These are phyloP conservation scores for Drosophila kohkoa DNA, from an alignment of 1,140 invertebrate genomes.

Conservation along the genomic window DNA sequence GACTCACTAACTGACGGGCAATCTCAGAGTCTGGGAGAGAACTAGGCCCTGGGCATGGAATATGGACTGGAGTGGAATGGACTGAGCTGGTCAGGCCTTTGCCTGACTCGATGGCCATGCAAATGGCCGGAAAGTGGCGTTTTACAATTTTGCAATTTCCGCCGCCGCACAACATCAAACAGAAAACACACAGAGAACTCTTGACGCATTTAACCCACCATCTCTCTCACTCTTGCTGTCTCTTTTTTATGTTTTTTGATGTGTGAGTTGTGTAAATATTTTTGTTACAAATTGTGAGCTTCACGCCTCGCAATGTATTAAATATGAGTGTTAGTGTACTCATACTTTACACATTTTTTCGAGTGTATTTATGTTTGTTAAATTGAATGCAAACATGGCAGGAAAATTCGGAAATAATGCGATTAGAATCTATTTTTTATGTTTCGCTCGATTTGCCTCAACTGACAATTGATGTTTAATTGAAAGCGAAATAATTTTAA, in stretches of 20 bases:
- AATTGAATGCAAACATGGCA: constrained; percentile 67
- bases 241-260: constrained; percentile 52
- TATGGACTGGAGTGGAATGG: too few relatives aligned
- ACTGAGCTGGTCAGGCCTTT: neutral
- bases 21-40: constrained; percentile 17
- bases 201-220: constrained; percentile 28
- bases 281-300: constrained; percentile 53
- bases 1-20: constrained; percentile 17
- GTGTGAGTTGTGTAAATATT: constrained; percentile 69
- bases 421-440: constrained; percentile 49
- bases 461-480: constrained; percentile 45
- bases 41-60: neutral
- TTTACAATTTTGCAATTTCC: constrained; percentile 81
- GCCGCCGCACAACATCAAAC: constrained; percentile 74
- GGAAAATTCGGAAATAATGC: constrained; percentile 57
- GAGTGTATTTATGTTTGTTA: constrained; percentile 34
- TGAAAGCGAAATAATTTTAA: constrained; percentile 50
- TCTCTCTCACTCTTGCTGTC: neutral
- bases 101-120: constrained; percentile 31
- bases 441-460: constrained; percentile 38
- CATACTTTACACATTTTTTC: neutral
- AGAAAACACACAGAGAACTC: constrained; percentile 74
- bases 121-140: constrained; percentile 78
- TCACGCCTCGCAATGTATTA: constrained; percentile 33
- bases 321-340: neutral